Evolutionary conservation across 1,140 invertebrate genomes (phyloP).

Genomic region (Hetaerina americana): DNA sequence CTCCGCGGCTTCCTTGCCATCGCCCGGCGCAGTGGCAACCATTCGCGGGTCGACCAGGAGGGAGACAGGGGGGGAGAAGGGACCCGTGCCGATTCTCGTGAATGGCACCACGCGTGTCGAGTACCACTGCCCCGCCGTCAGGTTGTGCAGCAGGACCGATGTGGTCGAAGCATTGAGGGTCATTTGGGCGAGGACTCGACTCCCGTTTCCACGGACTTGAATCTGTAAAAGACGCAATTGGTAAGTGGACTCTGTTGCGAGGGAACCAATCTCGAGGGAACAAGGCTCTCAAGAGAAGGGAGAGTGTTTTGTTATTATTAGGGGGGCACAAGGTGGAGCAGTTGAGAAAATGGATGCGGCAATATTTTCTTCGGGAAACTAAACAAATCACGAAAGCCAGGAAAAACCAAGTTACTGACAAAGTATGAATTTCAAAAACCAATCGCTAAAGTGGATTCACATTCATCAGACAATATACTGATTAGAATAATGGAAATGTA

Average conservation of each 20-base stretch:
- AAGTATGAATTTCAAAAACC: too few species aligned
- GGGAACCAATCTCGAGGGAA: too few species aligned
- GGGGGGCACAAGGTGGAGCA: too few species aligned
- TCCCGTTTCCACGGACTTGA: constrained; percentile 44
- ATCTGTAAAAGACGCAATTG: constrained; percentile 34
- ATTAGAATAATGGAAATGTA: too few species aligned
- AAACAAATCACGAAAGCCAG: too few species aligned
- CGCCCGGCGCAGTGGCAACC: constrained; percentile 7
- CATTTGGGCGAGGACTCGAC: constrained; percentile 51
- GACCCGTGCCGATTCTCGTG: constrained; percentile 52
- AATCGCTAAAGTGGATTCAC: too few species aligned
- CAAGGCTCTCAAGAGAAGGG: too few species aligned
- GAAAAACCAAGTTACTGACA: background rate
- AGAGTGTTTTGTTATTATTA: too few species aligned
- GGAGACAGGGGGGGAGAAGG: constrained; percentile 45
- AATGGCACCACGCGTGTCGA: constrained; percentile 58
- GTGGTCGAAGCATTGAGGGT: constrained; percentile 57
- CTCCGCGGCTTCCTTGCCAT: background rate
- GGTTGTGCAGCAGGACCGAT: constrained; percentile 54
- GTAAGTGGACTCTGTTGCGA: too few species aligned
- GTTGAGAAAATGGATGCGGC: too few species aligned
- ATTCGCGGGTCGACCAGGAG: constrained; percentile 43
- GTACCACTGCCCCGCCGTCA: constrained; percentile 55
- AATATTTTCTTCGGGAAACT: too few species aligned
- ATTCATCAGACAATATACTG: too few species aligned